Base-by-base conservation (phyloP, 1,140 invertebrate species). In the Mactra quadrangularis region DNA sequence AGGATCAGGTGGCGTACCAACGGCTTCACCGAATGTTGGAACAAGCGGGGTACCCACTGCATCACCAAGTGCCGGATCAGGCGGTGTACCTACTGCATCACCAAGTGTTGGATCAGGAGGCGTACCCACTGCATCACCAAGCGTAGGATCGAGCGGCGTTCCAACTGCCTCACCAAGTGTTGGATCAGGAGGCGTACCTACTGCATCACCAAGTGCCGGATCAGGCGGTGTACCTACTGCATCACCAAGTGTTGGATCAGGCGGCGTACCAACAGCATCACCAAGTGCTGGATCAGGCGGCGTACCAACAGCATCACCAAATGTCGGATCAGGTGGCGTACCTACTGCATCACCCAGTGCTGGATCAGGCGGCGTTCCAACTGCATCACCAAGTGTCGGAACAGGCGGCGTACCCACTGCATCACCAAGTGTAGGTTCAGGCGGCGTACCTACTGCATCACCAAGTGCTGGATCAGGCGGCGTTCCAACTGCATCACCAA, bases 261-360 rank as follows among this genome's bases (percentile, higher is more conserved):
- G 15, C 31, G 66, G 45, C 15, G 9, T 7, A 50, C 79, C 79
- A 41, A 82, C 60, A 47, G 70, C 81, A 27, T 41, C 52, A 4
- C 81, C 81, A 59, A 35, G 33, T 62, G 7, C 38, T 38, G 35
- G 22, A 22, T n/a, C 60, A 11, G 38, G 27, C 27, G 57, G 70
- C 1, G n/a, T 27, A 13, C 74, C 77, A 22, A 81, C 77, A 50
- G 62, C 76, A 13, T 47, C 47, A 7, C 76, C 76, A 79, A 35
- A 33, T 59, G 25, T 64, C 25, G 29, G 33, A 33, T 33, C 45
- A n/a, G n/a, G 33, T 38, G 52, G 55, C 1, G 11, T 33, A 33
- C 64, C 70, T 17, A 70, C 62, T 33, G 53, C 17, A 47, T 38
- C 38, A 3, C 79, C 77, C 59, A 45, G 75, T 57, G 15, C 15